Evolutionary conservation across 2,113 vertebrate genomes (phyloP), one percentile per base, ranked within the genome.

Genomic region (Gobio gobio): DNA sequence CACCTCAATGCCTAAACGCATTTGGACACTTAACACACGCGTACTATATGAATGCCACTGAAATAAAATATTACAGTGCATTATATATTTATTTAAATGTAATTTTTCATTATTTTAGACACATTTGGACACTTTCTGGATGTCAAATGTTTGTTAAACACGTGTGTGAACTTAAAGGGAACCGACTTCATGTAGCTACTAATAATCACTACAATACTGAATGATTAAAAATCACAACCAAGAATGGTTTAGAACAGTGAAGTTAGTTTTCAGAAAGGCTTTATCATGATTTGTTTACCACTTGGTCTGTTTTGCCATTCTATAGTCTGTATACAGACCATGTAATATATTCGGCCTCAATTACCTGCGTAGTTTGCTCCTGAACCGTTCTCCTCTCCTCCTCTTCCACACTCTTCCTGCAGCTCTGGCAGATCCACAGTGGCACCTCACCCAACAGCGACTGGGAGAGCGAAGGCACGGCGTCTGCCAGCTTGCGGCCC

Each of bases 381-480:
- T 95, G 96, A 85, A 94, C 94, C 1, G 96, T 95, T 92, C 96
- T 95, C 86, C 96, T 96, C 91, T 99, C 98, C 90, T 99, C 98
- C 85, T 99, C 98, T 91, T 99, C 98, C 92, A 99, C 97, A 9
- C 97, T 99, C 92, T 97, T 98, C 89, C 97, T 96, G 93, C 98
- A 99, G 92, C 96, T 98, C 94, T 99, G 98, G 95, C 98, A 99
- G 93, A 99, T 98, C 98, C 98, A 99, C 85, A 99, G 96, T 33
- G 98, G 98, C 94, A 99, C 97, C 90, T 99, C 98, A 85, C 97
- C 97, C 94, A 99, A 93, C 89, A 99, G 95, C 83, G 97, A 98
- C 95, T 98, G 97, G 85, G 98, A 97, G 33, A 99, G 95, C 1
- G 97, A 96, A 88, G 98, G 98, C 92, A 99, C 96, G 0, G 98